These are phyloP conservation scores for Orius insidiosus DNA, from an alignment of 1,140 invertebrate genomes.

Conservation along the genomic window DNA sequence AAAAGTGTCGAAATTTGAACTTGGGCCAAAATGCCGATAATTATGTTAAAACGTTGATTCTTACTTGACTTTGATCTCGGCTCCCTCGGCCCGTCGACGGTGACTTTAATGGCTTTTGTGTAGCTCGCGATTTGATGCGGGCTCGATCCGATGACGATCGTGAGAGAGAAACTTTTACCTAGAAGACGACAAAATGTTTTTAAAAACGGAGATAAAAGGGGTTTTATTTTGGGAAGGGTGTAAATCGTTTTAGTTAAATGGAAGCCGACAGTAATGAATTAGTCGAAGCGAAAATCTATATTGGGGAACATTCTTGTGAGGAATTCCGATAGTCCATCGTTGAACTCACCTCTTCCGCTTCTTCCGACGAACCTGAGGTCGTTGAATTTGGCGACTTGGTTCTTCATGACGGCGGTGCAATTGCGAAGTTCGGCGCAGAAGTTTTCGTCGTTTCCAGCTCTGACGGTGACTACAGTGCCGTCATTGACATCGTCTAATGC, in stretches of 20 bases:
- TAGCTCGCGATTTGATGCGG: slow-evolving; percentile 75
- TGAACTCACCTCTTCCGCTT: slow-evolving; percentile 63
- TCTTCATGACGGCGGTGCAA: slow-evolving; percentile 84
- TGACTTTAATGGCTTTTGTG: slow-evolving; percentile 84
- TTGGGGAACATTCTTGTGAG: too few relatives aligned
- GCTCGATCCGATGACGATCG: slow-evolving; percentile 63
- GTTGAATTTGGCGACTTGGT: slow-evolving; percentile 93
- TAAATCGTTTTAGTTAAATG: too few relatives aligned
- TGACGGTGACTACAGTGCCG: slow-evolving; percentile 81
- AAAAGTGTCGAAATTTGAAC: neutral
- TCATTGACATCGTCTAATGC: slow-evolving; percentile 79
- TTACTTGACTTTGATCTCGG: slow-evolving; percentile 82
- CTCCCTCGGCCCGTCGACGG: slow-evolving; percentile 83
- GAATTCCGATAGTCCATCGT: neutral
- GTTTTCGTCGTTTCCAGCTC: slow-evolving; percentile 93
- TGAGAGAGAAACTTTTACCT: slow-evolving; percentile 82
- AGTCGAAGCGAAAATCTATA: too few relatives aligned
- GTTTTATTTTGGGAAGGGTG: too few relatives aligned
- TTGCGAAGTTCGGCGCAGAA: slow-evolving; percentile 87
- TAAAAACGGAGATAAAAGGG: too few relatives aligned
- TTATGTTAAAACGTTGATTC: slow-evolving; percentile 26
- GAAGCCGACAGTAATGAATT: too few relatives aligned
- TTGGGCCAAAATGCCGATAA: neutral
- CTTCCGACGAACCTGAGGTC: slow-evolving; percentile 91
- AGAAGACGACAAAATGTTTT: slow-evolving; percentile 16